These are phyloP conservation scores for Malthinus seriepunctatus DNA, from an alignment of 2,888 invertebrate species.

Conservation along the genomic window DNA sequence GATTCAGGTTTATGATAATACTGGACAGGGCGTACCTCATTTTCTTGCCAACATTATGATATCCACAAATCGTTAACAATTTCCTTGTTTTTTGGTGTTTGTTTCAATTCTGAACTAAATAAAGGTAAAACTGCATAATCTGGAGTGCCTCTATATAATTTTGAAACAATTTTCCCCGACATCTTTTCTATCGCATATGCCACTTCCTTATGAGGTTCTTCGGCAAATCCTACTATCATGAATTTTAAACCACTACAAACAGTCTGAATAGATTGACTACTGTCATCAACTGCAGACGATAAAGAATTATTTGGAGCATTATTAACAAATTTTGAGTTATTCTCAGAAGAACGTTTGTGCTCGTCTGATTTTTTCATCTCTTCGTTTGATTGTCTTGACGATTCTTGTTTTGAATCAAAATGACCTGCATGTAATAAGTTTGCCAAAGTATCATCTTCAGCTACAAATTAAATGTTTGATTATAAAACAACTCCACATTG, in stretches of 20 bases:
- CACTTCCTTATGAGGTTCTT: conserved; percentile 51
- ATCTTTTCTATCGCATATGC: conserved; percentile 58
- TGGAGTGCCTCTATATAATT: conserved; percentile 58
- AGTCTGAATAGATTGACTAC: conserved; percentile 10
- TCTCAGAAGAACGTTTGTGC: too few species aligned
- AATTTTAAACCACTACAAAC: conserved; percentile 42
- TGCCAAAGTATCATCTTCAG: conserved; percentile 45
- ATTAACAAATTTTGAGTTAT: background rate
- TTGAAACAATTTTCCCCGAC: conserved; percentile 59
- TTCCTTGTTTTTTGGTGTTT: conserved; percentile 58
- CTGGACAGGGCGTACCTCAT: conserved; percentile 62
- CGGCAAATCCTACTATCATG: conserved; percentile 55
- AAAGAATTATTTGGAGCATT: background rate
- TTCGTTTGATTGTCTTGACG: background rate
- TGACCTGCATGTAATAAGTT: conserved; percentile 33
- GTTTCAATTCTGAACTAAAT: conserved; percentile 9
- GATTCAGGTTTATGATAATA: conserved; percentile 76
- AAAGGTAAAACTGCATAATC: conserved; percentile 70
- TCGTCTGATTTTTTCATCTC: too few species aligned
- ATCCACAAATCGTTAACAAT: conserved; percentile 75
- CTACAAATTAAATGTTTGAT: conserved; percentile 17
- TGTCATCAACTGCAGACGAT: conserved; percentile 18
- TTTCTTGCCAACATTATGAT: conserved; percentile 66
- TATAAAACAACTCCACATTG: conserved; percentile 1
- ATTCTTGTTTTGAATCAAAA: conserved; percentile 21